phyloP scores from a whole-genome alignment of 2,888 invertebrate genomes.

The Teleogryllus oceanicus region DNA sequence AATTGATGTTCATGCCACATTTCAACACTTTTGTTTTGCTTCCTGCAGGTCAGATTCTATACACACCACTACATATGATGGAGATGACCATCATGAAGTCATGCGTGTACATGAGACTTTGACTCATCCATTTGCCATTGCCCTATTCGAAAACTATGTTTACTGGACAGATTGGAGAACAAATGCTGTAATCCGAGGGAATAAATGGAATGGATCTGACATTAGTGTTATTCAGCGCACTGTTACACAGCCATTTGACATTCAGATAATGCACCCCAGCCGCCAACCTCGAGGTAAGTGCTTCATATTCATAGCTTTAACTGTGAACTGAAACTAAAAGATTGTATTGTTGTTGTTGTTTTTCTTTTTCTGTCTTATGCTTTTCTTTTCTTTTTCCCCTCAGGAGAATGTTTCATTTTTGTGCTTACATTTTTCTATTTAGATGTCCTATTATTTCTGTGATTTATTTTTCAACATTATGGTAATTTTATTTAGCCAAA shows the following conservation, averaged over 20 bases:
- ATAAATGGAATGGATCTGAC: conserved; percentile 80
- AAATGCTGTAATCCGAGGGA: conserved; percentile 79
- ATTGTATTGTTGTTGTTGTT: neutral
- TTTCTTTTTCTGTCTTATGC: neutral
- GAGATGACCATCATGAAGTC: conserved; percentile 65
- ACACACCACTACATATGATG: conserved; percentile 78
- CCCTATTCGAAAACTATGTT: conserved; percentile 79
- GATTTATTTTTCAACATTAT: too few species aligned
- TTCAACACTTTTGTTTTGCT: neutral
- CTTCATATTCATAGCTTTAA: neutral
- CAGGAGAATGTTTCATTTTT: too few species aligned
- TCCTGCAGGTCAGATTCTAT: conserved; percentile 75
- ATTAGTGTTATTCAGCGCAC: conserved; percentile 76
- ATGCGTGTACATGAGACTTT: conserved; percentile 70
- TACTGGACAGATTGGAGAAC: conserved; percentile 95
- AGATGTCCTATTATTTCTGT: too few species aligned
- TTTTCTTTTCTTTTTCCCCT: too few species aligned
- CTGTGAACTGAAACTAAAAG: neutral
- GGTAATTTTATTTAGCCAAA: too few species aligned
- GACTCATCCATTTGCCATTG: conserved; percentile 85
- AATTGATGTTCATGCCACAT: too few species aligned
- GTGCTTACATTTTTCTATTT: too few species aligned
- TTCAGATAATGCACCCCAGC: conserved; percentile 76
- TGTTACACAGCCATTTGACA: conserved; percentile 84
- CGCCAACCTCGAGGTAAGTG: conserved; percentile 60